Evolutionary conservation across 2,113 vertebrate species (phyloP), one percentile per base, ranked within the genome.

Genomic region (Irena cyanogastra): DNA sequence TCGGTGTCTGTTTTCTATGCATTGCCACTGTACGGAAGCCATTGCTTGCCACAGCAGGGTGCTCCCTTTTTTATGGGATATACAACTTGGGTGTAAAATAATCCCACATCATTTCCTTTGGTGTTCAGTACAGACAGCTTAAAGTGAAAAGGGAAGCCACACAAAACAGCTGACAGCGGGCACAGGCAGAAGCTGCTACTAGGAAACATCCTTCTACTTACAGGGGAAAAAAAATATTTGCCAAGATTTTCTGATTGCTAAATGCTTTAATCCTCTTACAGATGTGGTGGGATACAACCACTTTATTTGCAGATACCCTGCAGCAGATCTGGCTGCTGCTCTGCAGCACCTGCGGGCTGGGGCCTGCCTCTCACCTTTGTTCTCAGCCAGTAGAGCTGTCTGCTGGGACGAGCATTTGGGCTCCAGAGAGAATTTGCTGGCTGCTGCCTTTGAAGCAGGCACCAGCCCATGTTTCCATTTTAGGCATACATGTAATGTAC

Each of bases 71-170:
- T 91, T 87, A 89, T 3, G 70, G 95, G 74, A 56, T 83, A 61
- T 91, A 93, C 83, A 88, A 89, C 88, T 94, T 97, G 95, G 93
- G 95, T 96, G 94, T 95, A 96, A 97, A 97, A 94, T 93, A 92
- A 95, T 93, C 92, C 94, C 71, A 53, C 94, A 92, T 97, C 47
- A 47, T 96, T 92, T 95, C 74, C 94, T 89, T 75, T 60, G 68
- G 75, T 84, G 53, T 68, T 96, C 77, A 21, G 64, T 84, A 93
- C 78, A 90, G 95, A 85, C 66, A 89, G 83, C 85, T 95, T 96
- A 71, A 96, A 89, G 83, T 56, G 59, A 70, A 97, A 94, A 93
- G 49, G 78, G 70, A 94, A 94, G 94, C 94, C 92, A 63, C 79
- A 66, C 89, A 94, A 96, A 94, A 85, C 91, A 90, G 82, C 60